Base-by-base conservation (phyloP, 2,888 invertebrate genomes). In the Andricus quercusramuli region DNA sequence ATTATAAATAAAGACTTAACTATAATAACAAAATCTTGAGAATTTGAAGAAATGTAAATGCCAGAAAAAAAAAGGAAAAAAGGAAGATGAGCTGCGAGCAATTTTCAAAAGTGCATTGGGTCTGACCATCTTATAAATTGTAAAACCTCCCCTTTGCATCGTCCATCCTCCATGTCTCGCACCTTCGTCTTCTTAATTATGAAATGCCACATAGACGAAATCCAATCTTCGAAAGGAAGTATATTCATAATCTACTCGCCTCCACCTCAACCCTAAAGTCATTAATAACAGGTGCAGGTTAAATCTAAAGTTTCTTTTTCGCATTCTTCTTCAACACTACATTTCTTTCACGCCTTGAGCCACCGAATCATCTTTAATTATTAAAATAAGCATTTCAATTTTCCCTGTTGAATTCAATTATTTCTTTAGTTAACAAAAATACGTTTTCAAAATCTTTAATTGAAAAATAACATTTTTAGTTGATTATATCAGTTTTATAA, bases 31-130 rank as follows among this genome's bases (percentile, higher is more conserved):
- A 11, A 41, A 41, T 15, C 3, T 1, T 15, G 13, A 15, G 1
- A 44, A 44, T 15, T 44, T 44, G 2, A 13, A 13, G 1, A 15
- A 44, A 44, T 44, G 0, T 13, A 15, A 44, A 44, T 2, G 13
- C 15, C 15, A 44, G 11, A 3, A 15, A 44, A 13, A 15, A 44
- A 3, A 44, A 15, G 3, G 1, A 15, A 13, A 15, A 11, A 44
- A 44, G 44, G 15, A 15, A 44, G 13, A 11, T 2, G 13, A 81
- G 77, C 78, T 76, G 82, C 83, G 80, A 87, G 86, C 86, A 90
- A 89, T 90, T 89, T 89, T 82, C 85, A 88, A 87, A 86, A 88
- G 87, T 86, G 85, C 87, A 86, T 83, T 83, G 84, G 77, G 79
- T 76, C 67, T 70, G 79, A 81, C 78, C 77, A 83, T 83, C 82